A percentile compares a stretch with the other conserved stretches of the same genome.
phyloP scores from a whole-genome alignment of 2,113 vertebrate species.

The Fulica atra region DNA sequence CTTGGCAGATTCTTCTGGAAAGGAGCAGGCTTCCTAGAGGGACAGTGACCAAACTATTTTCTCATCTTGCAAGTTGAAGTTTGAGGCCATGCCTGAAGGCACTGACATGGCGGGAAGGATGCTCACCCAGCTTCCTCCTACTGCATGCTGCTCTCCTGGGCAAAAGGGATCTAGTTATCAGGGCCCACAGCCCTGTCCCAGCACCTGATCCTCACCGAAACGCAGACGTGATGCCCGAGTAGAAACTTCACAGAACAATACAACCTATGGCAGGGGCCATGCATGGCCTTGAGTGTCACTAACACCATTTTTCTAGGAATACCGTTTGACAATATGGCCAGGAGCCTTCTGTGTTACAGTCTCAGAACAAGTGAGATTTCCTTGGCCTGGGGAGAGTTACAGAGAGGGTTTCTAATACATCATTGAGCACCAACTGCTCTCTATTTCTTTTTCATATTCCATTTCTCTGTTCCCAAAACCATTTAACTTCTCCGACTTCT shows the following conservation, averaged over 20 bases:
- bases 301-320: background rate
- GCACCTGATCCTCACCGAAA: background rate
- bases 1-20: background rate
- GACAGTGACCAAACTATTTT: background rate
- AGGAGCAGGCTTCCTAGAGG: background rate
- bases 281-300: background rate
- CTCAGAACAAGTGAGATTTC: background rate
- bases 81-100: background rate
- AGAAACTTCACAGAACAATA: background rate
- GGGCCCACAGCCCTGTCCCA: background rate
- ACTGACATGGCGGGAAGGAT: background rate
- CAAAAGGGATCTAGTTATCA: background rate
- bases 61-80: background rate
- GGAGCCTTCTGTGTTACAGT: background rate
- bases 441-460: background rate
- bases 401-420: background rate
- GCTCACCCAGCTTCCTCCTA: background rate
- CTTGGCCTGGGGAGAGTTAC: background rate
- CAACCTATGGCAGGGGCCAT: background rate
- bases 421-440: background rate
- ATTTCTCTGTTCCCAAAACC: background rate
- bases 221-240: accelerated
- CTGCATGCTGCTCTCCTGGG: accelerated
- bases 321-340: background rate
- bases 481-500: background rate